These are phyloP conservation scores for Selenia dentaria DNA, from an alignment of 2,888 invertebrate genomes.

Conservation along the genomic window DNA sequence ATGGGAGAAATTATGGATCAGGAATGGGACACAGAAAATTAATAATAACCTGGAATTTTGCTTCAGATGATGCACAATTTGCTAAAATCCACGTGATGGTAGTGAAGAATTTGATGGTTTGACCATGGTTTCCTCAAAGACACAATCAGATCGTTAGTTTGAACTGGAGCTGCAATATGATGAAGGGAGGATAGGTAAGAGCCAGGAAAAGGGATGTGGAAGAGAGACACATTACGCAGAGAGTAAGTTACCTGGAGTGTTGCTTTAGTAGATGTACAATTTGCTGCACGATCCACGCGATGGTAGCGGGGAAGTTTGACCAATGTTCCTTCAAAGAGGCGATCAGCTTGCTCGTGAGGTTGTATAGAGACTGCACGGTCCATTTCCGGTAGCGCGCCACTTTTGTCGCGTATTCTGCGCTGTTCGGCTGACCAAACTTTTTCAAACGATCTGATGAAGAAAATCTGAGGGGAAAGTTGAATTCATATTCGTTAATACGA, in stretches of 20 bases:
- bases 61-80: no score
- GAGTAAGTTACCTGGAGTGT: constrained; percentile 71
- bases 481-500: no score
- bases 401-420: constrained; percentile 88
- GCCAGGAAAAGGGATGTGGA: no score
- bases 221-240: no score
- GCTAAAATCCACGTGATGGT: no score
- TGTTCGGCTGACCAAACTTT: constrained; percentile 92
- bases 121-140: no score
- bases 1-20: no score
- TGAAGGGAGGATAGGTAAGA: neutral
- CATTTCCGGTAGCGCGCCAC: constrained; percentile 91
- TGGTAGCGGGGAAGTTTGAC: constrained; percentile 94
- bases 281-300: constrained; percentile 96
- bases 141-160: no score
- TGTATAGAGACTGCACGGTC: constrained; percentile 91
- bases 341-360: constrained; percentile 92
- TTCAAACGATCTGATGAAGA: constrained; percentile 79
- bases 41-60: no score
- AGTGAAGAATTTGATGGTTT: no score
- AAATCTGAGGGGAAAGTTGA: constrained; percentile 51
- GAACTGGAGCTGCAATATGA: no score
- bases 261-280: constrained; percentile 86
- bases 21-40: no score
- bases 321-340: constrained; percentile 92